Evolutionary conservation across 2,888 invertebrate species (phyloP).

Genomic region (Apantesis nais): DNA sequence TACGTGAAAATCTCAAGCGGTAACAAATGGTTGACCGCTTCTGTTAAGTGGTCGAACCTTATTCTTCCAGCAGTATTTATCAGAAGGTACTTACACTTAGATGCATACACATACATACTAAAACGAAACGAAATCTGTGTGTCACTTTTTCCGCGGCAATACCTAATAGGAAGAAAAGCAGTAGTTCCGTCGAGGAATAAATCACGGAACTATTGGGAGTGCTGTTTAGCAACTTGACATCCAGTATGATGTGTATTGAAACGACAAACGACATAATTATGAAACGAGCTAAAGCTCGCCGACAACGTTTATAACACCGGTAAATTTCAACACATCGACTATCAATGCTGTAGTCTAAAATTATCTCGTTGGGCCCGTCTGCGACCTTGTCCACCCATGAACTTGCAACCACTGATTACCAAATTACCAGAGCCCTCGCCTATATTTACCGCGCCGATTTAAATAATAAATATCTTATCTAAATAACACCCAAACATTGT

Average conservation of each 20-base stretch:
- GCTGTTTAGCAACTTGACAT: background rate
- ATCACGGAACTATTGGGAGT: no score
- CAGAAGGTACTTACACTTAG: background rate
- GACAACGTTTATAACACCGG: constrained; percentile 32
- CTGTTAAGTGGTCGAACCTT: background rate
- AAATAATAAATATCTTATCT: constrained; percentile 85
- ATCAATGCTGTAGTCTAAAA: constrained; percentile 55
- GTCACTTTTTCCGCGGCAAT: no score
- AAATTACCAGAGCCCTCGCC: constrained; percentile 78
- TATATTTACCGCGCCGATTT: constrained; percentile 83
- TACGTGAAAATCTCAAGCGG: constrained; percentile 1
- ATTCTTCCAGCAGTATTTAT: background rate
- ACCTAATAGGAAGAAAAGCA: no score
- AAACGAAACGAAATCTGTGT: no score
- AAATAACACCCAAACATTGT: constrained; percentile 82
- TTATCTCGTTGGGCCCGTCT: constrained; percentile 66
- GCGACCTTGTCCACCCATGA: constrained; percentile 77
- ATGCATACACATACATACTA: background rate
- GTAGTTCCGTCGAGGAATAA: no score
- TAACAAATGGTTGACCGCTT: background rate
- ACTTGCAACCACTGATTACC: constrained; percentile 81
- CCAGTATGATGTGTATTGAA: no score
- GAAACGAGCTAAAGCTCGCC: constrained; percentile 8
- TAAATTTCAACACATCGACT: constrained; percentile 51
- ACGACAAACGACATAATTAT: background rate